Percentiles rank a stretch among this genome's conserved stretches.
Evolutionary conservation across 2,888 invertebrate species (phyloP).

Genomic region (Palloptera scutellata): DNA sequence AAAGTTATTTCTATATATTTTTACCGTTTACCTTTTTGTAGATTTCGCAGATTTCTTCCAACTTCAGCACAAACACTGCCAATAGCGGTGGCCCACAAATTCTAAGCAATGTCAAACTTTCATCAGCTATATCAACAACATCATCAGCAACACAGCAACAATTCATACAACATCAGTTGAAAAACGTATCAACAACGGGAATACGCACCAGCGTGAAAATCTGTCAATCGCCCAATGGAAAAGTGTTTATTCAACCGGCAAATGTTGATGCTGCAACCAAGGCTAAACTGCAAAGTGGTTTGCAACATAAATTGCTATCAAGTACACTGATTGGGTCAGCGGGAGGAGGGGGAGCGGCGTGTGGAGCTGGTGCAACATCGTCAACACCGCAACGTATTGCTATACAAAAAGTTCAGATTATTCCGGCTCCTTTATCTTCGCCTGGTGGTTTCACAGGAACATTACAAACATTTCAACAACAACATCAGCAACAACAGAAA

Average conservation of each 20-base stretch:
- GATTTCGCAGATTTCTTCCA: slow-evolving; percentile 14
- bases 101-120: slow-evolving; percentile 56
- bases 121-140: slow-evolving; percentile 40
- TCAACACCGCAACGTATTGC: slow-evolving; percentile 53
- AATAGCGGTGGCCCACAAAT: slow-evolving; percentile 46
- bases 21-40: background rate
- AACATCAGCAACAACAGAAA: slow-evolving; percentile 24
- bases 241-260: slow-evolving; percentile 60
- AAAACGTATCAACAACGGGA: slow-evolving; percentile 53
- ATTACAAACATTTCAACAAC: slow-evolving; percentile 11
- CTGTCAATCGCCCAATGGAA: slow-evolving; percentile 60
- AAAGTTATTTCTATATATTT: no score
- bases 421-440: slow-evolving; percentile 51
- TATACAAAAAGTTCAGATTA: slow-evolving; percentile 61
- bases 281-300: slow-evolving; percentile 37
- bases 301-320: slow-evolving; percentile 42
- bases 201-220: slow-evolving; percentile 59
- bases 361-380: slow-evolving; percentile 42
- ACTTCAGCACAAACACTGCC: slow-evolving; percentile 23
- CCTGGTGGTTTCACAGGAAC: slow-evolving; percentile 37
- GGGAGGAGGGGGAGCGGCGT: slow-evolving; percentile 42
- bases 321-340: slow-evolving; percentile 33
- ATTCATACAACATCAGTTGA: slow-evolving; percentile 44
- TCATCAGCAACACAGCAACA: slow-evolving; percentile 26
- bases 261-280: slow-evolving; percentile 44